These are phyloP conservation scores for Sylvilagus floridanus DNA, from an alignment of 2,797 vertebrate species.

Conservation along the genomic window DNA sequence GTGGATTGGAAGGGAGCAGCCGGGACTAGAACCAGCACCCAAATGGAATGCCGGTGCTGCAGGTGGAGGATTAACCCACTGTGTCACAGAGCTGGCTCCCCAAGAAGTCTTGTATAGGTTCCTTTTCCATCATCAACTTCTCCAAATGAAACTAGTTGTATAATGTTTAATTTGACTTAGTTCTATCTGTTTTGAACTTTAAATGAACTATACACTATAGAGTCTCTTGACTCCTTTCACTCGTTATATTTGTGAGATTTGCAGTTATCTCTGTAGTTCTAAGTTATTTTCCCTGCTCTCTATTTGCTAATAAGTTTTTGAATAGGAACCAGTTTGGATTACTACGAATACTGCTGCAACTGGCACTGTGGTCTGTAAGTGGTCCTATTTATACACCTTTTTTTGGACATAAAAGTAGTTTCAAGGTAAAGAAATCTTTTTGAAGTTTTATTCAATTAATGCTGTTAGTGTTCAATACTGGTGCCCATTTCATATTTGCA, in stretches of 20 bases:
- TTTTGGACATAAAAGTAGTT: neutral
- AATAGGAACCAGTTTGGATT: neutral
- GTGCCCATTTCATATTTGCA: neutral
- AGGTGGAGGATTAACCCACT: too few species aligned
- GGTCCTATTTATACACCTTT: neutral
- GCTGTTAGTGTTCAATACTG: neutral
- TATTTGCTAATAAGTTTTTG: neutral
- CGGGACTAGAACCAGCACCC: too few species aligned
- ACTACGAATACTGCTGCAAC: neutral
- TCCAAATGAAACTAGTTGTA: neutral
- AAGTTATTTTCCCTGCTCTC: neutral
- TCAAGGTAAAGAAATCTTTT: neutral
- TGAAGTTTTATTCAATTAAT: neutral
- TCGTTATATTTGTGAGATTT: constrained; percentile 4
- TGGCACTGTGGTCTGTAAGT: neutral
- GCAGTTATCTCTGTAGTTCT: neutral
- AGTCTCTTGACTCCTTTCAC: neutral
- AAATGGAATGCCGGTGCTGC: too few species aligned
- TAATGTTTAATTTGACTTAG: constrained; percentile 41
- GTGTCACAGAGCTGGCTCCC: too few species aligned
- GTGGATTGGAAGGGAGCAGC: too few species aligned
- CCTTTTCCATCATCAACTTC: neutral
- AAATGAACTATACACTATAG: neutral
- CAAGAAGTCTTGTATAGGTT: neutral
- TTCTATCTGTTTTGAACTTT: constrained; percentile 1